Base-by-base conservation (phyloP, 2,888 invertebrate genomes). In the Chironomus riparius region DNA sequence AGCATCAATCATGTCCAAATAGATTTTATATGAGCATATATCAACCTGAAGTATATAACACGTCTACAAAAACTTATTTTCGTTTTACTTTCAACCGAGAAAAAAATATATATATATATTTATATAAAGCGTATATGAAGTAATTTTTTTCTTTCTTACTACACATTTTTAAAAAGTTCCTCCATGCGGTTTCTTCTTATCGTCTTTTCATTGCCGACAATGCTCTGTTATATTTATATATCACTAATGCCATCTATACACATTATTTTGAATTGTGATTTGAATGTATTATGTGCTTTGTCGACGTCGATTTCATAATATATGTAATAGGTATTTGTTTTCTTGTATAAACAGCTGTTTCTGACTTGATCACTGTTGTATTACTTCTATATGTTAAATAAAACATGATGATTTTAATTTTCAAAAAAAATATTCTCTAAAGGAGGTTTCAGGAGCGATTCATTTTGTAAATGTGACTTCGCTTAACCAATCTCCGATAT, bases 61-160 rank as follows among this genome's bases (percentile, higher is more conserved):
- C 74, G 74, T 74, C 74, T 74, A 74, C 74, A 68, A 74, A 74
- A 62, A 74, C 48, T 48, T 73, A 73, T 73, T 74, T 65, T 47
- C 47, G 74, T 68, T 74, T 74, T 18, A 21, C 48, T 48, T 74
- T 74, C 68, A 74, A 74, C 21, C n/a, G 47, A 48, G 50, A n/a
- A 22, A 21, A 24, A 10, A 21, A 65, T 10, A 38, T 38, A 38
- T 38, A 38, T 38, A 28, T 28, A n/a, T n/a, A n/a, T 28, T 28
- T 28, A 28, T 28, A 28, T 28, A 28, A 5, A 38, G 38, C 38
- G 38, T 38, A 10, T 28, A 28, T 28, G 28, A 28, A 28, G 28
- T 28, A 28, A 28, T 28, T 28, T 28, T 38, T 38, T 38, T 38
- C 38, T 28, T 28, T 28, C 38, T 10, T 38, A 38, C 38, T 38